A percentile compares a stretch with the other conserved stretches of the same genome.
Conservation (phyloP, 2,113 vertebrate genomes). For the Vireo altiloquus region DNA sequence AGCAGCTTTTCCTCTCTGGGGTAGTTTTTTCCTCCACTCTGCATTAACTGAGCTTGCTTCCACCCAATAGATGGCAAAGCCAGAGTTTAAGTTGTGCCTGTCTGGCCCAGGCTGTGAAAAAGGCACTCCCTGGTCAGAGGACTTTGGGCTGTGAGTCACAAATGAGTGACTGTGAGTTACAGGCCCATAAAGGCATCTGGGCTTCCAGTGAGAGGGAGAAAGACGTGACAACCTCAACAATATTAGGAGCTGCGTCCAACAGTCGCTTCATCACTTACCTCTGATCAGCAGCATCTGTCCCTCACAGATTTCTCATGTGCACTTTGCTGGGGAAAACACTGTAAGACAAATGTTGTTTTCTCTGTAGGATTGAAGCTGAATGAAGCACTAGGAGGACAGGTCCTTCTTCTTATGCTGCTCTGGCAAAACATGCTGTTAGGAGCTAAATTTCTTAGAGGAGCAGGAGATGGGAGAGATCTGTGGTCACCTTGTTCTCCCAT, state of each 20-base stretch:
- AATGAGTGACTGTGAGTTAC: no score
- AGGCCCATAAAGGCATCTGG: background rate
- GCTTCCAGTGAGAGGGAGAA: background rate
- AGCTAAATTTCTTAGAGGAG: background rate
- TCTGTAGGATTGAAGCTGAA: background rate
- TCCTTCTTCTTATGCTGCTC: background rate
- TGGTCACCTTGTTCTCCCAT: background rate
- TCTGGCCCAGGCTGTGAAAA: background rate
- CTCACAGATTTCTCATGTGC: background rate
- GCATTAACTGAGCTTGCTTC: background rate
- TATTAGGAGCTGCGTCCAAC: background rate
- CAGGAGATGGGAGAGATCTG: background rate
- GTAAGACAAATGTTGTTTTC: background rate
- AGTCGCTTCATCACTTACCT: background rate
- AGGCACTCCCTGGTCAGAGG: rapidly evolving
- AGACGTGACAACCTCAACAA: background rate
- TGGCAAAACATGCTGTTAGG: background rate
- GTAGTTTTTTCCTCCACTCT: background rate
- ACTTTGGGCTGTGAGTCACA: background rate
- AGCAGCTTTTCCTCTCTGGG: background rate
- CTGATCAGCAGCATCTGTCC: background rate
- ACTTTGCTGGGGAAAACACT: background rate
- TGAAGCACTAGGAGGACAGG: background rate
- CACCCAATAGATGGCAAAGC: background rate
- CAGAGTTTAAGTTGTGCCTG: background rate